Base-by-base conservation (phyloP, 2,888 invertebrate species). In the Drosophila hamatofila region DNA sequence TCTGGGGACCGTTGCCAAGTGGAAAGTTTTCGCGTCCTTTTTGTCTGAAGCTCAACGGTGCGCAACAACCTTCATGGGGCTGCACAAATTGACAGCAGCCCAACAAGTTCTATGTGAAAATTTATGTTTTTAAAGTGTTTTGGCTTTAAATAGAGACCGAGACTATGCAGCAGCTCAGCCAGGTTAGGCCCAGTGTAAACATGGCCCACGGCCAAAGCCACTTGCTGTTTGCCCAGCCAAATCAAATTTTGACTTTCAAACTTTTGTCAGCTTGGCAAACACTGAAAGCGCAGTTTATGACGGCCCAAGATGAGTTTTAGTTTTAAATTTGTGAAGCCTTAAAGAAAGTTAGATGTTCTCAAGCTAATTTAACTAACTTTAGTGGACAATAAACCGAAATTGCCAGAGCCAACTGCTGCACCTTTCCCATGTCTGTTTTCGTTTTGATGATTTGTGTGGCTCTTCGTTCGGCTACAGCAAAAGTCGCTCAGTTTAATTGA, bases 11-110 rank as follows among this genome's bases (percentile, higher is more conserved):
- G 35, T 46, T 82, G 85, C 75, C 88, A 83, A 87, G 64, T 72
- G 78, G 68, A 87, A 85, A 88, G 80, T 83, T 78, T 78, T 68
- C 75, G 78, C 75, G 70, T 84, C 75, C 86, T 67, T 73, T 80
- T 78, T 76, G 78, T 82, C 86, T 72, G 78, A 71, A 79, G 78
- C 68, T 82, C 83, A 82, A 44, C 83, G 83, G 83, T 55, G 88
- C 88, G 88, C 83, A 83, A 84, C 85, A 83, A 83, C 83, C 69
- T 85, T 72, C 65, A 55, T 51, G 75, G 75, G 35, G 49, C 60
- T 30, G 59, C 75, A 52, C 68, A 75, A 80, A 78, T 72, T 77
- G 76, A 81, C 83, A 82, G 63, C 63, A 41, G 61, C 60, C 48
- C 68, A 61, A 61, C 73, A 77, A 57, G 67, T 46, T 66, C 67